Conservation (phyloP, 2,888 invertebrate genomes). For the Stenurella melanura region DNA sequence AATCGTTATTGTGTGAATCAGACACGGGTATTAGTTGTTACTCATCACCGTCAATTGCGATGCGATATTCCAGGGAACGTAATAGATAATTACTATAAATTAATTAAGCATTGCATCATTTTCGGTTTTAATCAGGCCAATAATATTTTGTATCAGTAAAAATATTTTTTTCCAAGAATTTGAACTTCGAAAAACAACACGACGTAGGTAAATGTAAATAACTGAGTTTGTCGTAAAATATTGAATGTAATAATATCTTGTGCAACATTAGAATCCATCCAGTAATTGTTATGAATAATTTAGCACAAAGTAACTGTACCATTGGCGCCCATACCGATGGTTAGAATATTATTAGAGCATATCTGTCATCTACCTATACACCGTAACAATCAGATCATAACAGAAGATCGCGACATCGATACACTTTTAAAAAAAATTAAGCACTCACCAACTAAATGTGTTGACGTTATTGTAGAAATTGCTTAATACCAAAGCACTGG, state of each 20-base stretch:
- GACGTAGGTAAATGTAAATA: conserved; percentile 23
- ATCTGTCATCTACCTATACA: conserved; percentile 60
- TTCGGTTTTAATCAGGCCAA: conserved; percentile 26
- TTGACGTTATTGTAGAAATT: conserved; percentile 47
- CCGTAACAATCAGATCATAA: conserved; percentile 48
- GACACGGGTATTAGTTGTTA: conserved; percentile 26
- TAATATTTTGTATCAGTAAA: conserved; percentile 25
- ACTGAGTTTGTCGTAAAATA: conserved; percentile 19
- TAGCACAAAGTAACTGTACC: conserved; percentile 61
- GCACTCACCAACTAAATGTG: conserved; percentile 56
- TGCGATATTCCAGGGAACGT: conserved; percentile 54
- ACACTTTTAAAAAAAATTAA: conserved; percentile 27
- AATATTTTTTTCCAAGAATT: conserved; percentile 33
- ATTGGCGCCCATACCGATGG: conserved; percentile 57
- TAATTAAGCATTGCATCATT: conserved; percentile 60
- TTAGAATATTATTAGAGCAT: conserved; percentile 64
- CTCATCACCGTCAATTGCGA: conserved; percentile 39
- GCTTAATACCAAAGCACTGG: conserved; percentile 43
- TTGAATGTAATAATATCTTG: conserved; percentile 13
- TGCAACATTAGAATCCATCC: conserved; percentile 2
- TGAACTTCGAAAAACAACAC: conserved; percentile 29
- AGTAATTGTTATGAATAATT: conserved; percentile 33
- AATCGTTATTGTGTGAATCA: conserved; percentile 31
- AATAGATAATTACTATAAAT: conserved; percentile 54
- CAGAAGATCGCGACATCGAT: conserved; percentile 40